Evolutionary conservation across 1,140 invertebrate genomes (phyloP).

Genomic region (Drosophila micromelanica): DNA sequence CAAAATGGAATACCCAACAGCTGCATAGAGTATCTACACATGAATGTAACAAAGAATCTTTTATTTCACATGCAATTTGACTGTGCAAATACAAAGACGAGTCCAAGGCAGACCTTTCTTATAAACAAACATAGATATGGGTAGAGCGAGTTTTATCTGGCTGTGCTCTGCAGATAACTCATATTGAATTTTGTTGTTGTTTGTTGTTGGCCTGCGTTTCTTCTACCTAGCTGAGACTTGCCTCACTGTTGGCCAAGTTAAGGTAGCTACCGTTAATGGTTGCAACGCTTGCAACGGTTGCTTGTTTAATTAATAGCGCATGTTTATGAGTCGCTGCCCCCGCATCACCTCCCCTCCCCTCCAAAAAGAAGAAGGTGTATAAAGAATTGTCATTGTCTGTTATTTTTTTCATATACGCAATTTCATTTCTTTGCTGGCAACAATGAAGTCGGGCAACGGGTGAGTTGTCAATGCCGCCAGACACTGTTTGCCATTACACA

Average conservation of each 20-base stretch:
- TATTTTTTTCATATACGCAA: conserved; percentile 46
- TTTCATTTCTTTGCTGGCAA: conserved; percentile 55
- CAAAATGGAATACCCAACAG: neutral
- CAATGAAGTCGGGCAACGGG: conserved; percentile 21
- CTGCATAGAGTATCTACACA: neutral
- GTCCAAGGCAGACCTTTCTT: conserved; percentile 40
- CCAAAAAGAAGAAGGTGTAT: conserved; percentile 18
- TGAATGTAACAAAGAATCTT: conserved; percentile 5
- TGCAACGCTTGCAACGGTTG: conserved; percentile 34
- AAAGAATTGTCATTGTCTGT: conserved; percentile 65
- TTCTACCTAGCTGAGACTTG: conserved; percentile 17
- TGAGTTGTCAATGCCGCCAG: conserved; percentile 61
- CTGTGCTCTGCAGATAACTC: conserved; percentile 20
- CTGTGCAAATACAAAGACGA: conserved; percentile 43
- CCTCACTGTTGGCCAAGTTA: conserved; percentile 43
- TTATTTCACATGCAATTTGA: conserved; percentile 32
- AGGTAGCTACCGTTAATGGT: conserved; percentile 54
- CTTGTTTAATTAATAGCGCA: conserved; percentile 57
- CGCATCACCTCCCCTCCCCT: neutral
- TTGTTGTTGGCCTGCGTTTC: neutral
- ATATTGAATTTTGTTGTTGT: conserved; percentile 12
- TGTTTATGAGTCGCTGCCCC: conserved; percentile 43
- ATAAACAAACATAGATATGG: conserved; percentile 7
- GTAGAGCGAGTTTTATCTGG: conserved; percentile 19
- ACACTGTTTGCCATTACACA: conserved; percentile 71